phyloP scores from a whole-genome alignment of 2,113 vertebrate genomes.

The Picathartes gymnocephalus region DNA sequence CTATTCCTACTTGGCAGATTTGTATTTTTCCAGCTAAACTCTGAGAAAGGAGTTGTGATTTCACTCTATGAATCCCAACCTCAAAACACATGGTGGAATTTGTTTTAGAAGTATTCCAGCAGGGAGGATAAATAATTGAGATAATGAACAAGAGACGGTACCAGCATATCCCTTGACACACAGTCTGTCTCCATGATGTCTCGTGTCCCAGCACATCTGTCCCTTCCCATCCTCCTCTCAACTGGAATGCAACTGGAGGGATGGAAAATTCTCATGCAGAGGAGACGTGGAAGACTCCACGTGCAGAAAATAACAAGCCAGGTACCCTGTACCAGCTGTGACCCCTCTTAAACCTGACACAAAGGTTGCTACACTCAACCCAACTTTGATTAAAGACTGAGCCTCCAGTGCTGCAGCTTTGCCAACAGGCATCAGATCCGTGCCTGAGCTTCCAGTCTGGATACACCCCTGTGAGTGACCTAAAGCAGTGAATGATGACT shows the following conservation, averaged over 20 bases:
- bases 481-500: background rate
- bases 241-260: background rate
- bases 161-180: background rate
- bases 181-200: background rate
- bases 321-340: background rate
- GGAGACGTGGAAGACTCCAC: background rate
- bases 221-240: background rate
- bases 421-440: background rate
- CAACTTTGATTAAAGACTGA: background rate
- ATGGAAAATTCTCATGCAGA: background rate
- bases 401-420: background rate
- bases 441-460: background rate
- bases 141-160: conserved; percentile 2
- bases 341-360: background rate
- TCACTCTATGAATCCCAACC: conserved; percentile 9
- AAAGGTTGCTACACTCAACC: fast-evolving
- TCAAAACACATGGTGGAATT: conserved; percentile 61
- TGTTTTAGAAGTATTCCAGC: conserved; percentile 50
- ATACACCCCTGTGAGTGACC: fast-evolving
- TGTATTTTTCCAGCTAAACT: conserved; percentile 40
- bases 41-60: conserved; percentile 23
- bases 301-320: background rate
- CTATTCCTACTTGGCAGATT: conserved; percentile 36
- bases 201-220: background rate
- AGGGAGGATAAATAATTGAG: conserved; percentile 49